Evolutionary conservation across 2,113 vertebrate species (phyloP), one percentile per base, ranked within the genome.

Genomic region (Chelonoidis abingdonii): DNA sequence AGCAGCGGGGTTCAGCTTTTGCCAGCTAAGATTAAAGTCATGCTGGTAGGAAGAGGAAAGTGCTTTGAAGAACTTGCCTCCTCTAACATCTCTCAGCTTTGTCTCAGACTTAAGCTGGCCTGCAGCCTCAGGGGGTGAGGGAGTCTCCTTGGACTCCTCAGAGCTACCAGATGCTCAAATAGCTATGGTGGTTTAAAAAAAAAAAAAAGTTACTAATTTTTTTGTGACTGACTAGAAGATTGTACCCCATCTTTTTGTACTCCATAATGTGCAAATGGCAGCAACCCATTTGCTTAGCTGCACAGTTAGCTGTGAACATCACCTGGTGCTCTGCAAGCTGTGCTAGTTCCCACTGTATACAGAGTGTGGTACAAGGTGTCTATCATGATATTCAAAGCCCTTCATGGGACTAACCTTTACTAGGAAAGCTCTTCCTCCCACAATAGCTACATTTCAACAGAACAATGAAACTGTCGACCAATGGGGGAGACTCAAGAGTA

Each of bases 401-500:
- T 69, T 35, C 62, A 69, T 69, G 35, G 16, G 35, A n/a, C 31
- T n/a, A 69, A 69, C 62, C 6, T 35, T 65, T n/a, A 14, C 35
- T 69, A 69, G 35, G 62, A 17, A 69, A n/a, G 7, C 62, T 69
- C 35, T n/a, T 8, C 35, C 62, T 57, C 38, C 2, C 13, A 62
- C 80, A 49, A 29, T 0, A 52, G 53, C 79, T n/a, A 6, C 52
- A 6, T 0, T 69, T 69, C 31, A 69, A n/a, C 3, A 0, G 44
- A 49, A 72, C 29, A 1, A 38, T 1, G 3, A 41, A 82, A 88
- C 87, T 4, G 3, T 5, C 44, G 16, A 0, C 90, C 86, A 2
- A 2, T 52, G 19, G 47, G 2, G 27, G 69, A 1, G 0, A 2
- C 47, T 83, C 10, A 44, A 0, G 10, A 80, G 44, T 35, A 31